Evolutionary conservation across 2,113 vertebrate species (phyloP), one percentile per base, ranked within the genome.

Genomic region (Elachura formosa): DNA sequence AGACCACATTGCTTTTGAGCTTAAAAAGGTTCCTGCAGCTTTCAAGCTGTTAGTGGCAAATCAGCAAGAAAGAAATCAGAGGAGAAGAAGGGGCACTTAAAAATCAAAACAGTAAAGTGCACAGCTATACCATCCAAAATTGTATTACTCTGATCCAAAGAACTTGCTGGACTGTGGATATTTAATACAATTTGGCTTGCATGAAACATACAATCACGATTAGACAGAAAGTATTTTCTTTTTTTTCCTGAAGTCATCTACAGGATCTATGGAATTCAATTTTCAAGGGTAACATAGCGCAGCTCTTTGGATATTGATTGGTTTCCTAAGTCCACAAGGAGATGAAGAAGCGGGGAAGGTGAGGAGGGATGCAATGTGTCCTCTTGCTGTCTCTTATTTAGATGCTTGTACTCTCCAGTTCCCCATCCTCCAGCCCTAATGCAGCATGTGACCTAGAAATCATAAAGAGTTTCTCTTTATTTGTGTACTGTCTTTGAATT

Each of bases 381-480:
- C 78, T 91, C 9, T 6, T 62, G 78, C 34, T 17, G 10, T 64
- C 16, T 58, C 48, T 71, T 40, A n/a, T 86, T 98, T 97, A 98
- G 90, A 97, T 96, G 83, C 94, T 97, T 6, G 97, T 87, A 71
- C 93, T 98, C 79, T 98, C 98, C 84, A 96, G 80, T 36, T 98
- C 97, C 75, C 96, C 58, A 0, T 98, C 98, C 72, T 98, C 98
- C 74, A 94, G 69, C 74, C 83, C 96, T 29, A 74, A 89, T 20
- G 94, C 61, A 46, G 97, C 84, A 8, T 97, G 98, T 20, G 98
- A 98, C 81, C 97, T 96, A 88, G 98, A 98, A 96, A 98, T 98
- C 98, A 98, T 97, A 51, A 98, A 68, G 71, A 99, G 98, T 97
- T 98, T 99, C 93, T 99, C 98, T 96, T 98, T 98, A 81, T 99